A percentile compares a stretch with the other conserved stretches of the same genome.
phyloP scores from a whole-genome alignment of 2,888 invertebrate genomes.

The Amblyjoppa proteus region DNA sequence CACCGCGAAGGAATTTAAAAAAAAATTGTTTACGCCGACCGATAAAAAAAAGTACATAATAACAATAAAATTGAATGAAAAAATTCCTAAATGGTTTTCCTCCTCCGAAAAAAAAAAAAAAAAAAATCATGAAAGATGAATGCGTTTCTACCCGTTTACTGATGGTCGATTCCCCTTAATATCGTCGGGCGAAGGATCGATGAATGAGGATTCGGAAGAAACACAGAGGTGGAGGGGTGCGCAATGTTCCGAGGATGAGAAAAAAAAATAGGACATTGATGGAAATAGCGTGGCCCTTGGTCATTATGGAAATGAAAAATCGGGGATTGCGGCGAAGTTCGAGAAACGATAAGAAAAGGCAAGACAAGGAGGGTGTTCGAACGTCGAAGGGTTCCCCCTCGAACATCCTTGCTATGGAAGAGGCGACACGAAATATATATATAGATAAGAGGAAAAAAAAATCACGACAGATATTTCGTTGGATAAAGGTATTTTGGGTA shows the following conservation, averaged over 20 bases:
- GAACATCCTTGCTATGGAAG: constrained; percentile 23
- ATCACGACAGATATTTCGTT: neutral
- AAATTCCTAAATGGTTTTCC: too few species aligned
- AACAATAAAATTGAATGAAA: too few species aligned
- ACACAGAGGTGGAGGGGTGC: neutral
- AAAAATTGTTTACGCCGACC: too few species aligned
- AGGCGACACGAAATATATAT: neutral
- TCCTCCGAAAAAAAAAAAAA: too few species aligned
- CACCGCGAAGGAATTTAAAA: too few species aligned
- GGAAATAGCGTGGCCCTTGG: constrained; percentile 15
- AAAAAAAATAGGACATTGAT: neutral
- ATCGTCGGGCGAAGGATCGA: too few species aligned
- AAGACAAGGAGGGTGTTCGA: neutral
- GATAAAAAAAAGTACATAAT: too few species aligned
- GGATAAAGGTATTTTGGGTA: constrained; percentile 13
- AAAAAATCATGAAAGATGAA: neutral
- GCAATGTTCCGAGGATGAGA: neutral
- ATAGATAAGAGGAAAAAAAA: neutral
- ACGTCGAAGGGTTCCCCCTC: neutral
- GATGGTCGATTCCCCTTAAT: too few species aligned
- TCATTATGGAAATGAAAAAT: constrained; percentile 58
- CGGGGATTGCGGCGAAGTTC: constrained; percentile 12
- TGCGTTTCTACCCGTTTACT: too few species aligned
- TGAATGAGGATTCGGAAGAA: too few species aligned
- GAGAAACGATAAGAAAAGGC: constrained; percentile 38